Base-by-base conservation (phyloP, 2,113 vertebrate genomes). In the Limnothrissa miodon region DNA sequence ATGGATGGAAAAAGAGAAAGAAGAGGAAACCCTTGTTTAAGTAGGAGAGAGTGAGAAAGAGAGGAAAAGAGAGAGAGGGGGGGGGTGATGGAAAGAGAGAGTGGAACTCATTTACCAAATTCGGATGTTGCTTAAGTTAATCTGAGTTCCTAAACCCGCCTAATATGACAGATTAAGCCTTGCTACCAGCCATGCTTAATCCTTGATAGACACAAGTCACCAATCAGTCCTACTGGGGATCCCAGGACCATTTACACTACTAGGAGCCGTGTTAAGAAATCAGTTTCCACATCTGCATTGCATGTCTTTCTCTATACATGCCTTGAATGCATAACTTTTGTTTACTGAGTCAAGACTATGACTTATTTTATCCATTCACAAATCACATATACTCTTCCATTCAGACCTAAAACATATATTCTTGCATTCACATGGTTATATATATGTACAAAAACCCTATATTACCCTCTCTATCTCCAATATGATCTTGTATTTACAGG, bases 141-240 rank as follows among this genome's bases (percentile, higher is more conserved):
- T 74, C 66, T 74, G 29, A 74, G 13, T 33, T 74, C 66, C 66
- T 74, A 74, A 74, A 74, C 66, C 66, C 25, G 15, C 66, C 29
- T 74, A 74, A 74, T 74, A 39, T 74, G 66, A 74, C 66, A 74
- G 66, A 74, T 36, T 74, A 33, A 74, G 66, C 66, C 25, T 15
- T 15, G 11, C 66, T 74, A 33, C 29, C 66, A 36, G 66, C 25
- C 66, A 36, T 36, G 66, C 33, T 5, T 74, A 74, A 74, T 74
- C 66, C 66, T 74, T 74, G 66, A 33, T 29, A 74, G 66, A 74
- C 66, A 36, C 66, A 13, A 70, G 66, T 36, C 66, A 66, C 66
- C 66, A 74, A 33, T 74, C 66, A 17, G 29, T 74, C 66, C 13
- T 33, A 4, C 66, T 74, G 11, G 1, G 66, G 33, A 33, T 74